Conservation (phyloP, 2,113 vertebrate species). For the Psittacus erithacus region DNA sequence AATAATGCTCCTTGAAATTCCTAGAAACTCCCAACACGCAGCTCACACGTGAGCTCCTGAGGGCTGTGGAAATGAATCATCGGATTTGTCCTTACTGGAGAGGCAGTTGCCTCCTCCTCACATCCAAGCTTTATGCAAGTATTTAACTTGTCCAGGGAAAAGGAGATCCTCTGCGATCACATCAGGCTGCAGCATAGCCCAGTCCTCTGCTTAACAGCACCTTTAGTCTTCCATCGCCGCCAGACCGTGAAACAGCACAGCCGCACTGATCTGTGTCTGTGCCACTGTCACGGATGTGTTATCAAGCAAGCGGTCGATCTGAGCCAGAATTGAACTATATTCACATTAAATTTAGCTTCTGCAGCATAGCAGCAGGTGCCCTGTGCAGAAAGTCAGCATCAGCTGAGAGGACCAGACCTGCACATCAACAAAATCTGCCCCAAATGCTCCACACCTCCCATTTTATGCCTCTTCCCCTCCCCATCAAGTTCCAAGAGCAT, state of each 20-base stretch:
- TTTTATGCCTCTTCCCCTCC: not conserved
- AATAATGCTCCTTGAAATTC: not conserved
- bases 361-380: not conserved
- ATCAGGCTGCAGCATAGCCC: not conserved
- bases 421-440: not conserved
- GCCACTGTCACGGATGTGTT: accelerated
- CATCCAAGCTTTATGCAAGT: not conserved
- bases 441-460: accelerated
- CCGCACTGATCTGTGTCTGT: not conserved
- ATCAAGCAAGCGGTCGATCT: not conserved
- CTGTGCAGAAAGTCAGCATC: not conserved
- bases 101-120: not conserved
- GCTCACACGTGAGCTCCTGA: not conserved
- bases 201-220: not conserved
- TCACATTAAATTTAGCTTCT: not conserved
- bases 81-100: not conserved
- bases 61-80: not conserved
- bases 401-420: not conserved
- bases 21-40: not conserved
- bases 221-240: not conserved
- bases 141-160: not conserved
- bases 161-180: not conserved
- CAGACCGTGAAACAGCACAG: not conserved
- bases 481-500: not conserved
- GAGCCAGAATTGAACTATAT: not conserved